Conservation (phyloP, 2,797 vertebrate species). For the Euthynnus affinis region DNA sequence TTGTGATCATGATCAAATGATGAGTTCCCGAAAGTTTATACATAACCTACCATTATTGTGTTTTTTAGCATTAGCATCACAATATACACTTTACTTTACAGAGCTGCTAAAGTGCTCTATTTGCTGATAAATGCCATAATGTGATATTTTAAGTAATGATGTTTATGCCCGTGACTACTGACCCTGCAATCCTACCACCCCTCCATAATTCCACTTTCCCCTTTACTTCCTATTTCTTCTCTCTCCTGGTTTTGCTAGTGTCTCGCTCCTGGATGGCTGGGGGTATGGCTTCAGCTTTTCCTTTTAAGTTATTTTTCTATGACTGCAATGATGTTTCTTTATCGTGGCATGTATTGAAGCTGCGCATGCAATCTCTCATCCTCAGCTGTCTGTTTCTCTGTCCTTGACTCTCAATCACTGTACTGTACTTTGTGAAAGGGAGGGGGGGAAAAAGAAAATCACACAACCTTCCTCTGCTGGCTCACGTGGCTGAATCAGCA, state of each 20-base stretch:
- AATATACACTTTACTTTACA: neutral
- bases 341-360: constrained; percentile 73
- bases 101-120: constrained; percentile 10
- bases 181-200: constrained; percentile 50
- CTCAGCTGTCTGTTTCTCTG: constrained; percentile 70
- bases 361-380: constrained; percentile 75
- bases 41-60: neutral
- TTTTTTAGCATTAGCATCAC: neutral
- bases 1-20: neutral
- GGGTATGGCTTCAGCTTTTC: constrained; percentile 95
- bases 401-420: constrained; percentile 73
- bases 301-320: constrained; percentile 55
- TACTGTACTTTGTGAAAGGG: constrained; percentile 56
- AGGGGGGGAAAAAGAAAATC: neutral
- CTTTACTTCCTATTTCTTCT: constrained; percentile 73
- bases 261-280: constrained; percentile 89
- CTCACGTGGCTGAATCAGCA: constrained; percentile 61
- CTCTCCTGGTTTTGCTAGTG: constrained; percentile 83
- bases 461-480: constrained; percentile 41
- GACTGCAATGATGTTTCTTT: constrained; percentile 55
- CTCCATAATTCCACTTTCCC: constrained; percentile 65
- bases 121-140: constrained; percentile 42
- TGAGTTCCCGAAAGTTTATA: neutral
- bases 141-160: constrained; percentile 41
- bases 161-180: constrained; percentile 44